A percentile compares a stretch with the other conserved stretches of the same genome.
These are phyloP conservation scores for Melangyna quadrimaculata DNA, from an alignment of 2,888 invertebrate species.

Conservation along the genomic window DNA sequence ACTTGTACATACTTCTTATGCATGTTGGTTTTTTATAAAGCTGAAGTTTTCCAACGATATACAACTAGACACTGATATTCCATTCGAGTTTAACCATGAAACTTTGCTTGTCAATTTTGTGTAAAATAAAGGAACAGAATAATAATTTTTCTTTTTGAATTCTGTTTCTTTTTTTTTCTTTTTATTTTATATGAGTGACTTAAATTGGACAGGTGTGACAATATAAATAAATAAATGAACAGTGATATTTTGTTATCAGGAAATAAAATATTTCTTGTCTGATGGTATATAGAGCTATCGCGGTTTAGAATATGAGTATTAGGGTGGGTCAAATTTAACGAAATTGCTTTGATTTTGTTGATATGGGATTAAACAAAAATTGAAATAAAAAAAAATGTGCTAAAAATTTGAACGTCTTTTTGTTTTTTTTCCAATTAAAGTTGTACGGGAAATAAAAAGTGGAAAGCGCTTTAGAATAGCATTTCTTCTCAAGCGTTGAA, in stretches of 20 bases:
- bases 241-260: not conserved
- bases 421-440: too few species aligned
- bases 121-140: not conserved
- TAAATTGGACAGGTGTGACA: constrained; percentile 18
- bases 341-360: too few species aligned
- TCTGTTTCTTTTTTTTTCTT: not conserved
- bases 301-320: too few species aligned
- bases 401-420: too few species aligned
- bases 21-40: not conserved
- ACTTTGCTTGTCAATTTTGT: constrained; percentile 4
- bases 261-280: not conserved
- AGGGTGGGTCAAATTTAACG: too few species aligned
- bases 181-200: constrained; percentile 5
- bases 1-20: too few species aligned
- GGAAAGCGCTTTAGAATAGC: too few species aligned
- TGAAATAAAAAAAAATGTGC: too few species aligned
- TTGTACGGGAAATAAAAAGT: too few species aligned
- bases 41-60: not conserved
- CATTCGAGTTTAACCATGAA: not conserved
- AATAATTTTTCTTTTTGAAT: not conserved
- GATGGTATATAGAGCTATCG: not conserved
- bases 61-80: not conserved
- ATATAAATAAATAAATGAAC: not conserved
- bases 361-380: too few species aligned
- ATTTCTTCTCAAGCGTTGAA: too few species aligned